Evolutionary conservation across 2,113 vertebrate species (phyloP).

Genomic region (Bubo scandiacus): DNA sequence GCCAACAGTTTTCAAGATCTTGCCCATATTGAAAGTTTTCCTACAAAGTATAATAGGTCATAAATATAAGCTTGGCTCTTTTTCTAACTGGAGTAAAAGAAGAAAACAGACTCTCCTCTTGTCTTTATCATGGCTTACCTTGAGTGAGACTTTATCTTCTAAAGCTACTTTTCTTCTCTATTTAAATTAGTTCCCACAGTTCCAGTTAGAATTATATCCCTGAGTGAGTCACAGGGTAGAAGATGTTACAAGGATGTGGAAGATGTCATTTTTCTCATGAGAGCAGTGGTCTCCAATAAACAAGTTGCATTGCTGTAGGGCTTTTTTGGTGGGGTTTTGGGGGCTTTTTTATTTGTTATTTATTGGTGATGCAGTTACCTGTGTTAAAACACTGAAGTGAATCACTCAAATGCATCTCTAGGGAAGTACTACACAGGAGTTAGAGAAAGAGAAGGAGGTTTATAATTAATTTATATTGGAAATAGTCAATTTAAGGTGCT

Average conservation of each 20-base stretch:
- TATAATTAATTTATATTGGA: neutral
- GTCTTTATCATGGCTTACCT: neutral
- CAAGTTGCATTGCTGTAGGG: neutral
- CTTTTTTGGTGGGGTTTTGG: accelerated
- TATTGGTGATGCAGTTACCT: neutral
- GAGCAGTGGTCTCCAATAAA: neutral
- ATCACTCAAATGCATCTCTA: neutral
- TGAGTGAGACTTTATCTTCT: neutral
- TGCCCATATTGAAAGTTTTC: neutral
- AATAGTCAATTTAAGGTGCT: neutral
- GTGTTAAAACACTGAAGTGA: neutral
- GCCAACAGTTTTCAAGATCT: neutral
- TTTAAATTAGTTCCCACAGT: neutral
- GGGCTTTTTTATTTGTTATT: neutral
- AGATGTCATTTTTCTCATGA: neutral
- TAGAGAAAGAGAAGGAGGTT: neutral
- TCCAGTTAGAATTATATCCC: neutral
- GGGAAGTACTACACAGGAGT: neutral
- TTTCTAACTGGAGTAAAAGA: neutral
- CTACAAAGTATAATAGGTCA: neutral
- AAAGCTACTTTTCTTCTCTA: neutral
- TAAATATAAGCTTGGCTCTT: neutral
- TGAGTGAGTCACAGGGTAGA: neutral
- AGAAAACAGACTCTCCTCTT: neutral
- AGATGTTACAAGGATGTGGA: neutral